Percentiles rank a stretch among this genome's conserved stretches.
These are phyloP conservation scores for Achroia grisella DNA, from an alignment of 1,140 invertebrate species.

Conservation along the genomic window DNA sequence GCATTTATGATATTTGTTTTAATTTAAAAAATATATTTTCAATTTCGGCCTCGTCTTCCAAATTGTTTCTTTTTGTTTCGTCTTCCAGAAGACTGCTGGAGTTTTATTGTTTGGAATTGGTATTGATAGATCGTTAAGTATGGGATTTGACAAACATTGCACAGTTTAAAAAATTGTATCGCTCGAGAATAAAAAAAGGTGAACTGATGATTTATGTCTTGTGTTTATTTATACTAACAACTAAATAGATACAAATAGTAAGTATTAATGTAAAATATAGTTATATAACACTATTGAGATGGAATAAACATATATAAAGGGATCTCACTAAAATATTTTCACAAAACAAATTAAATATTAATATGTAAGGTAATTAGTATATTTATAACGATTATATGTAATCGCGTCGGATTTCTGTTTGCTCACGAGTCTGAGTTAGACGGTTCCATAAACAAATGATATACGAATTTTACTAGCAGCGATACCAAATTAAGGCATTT, in stretches of 20 bases:
- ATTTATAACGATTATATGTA: conserved; percentile 1
- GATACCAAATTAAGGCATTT: conserved; percentile 69
- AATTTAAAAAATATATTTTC: conserved; percentile 18
- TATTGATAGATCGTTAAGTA: background rate
- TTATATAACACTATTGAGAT: conserved; percentile 54
- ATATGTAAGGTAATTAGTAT: conserved; percentile 44
- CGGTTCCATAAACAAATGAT: conserved; percentile 12
- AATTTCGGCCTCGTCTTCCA: conserved; percentile 50
- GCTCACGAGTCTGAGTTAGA: background rate
- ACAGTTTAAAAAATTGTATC: conserved; percentile 44
- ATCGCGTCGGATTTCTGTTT: background rate
- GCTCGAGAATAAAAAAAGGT: conserved; percentile 59
- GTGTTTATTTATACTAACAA: conserved; percentile 38
- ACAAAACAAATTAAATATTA: conserved; percentile 35
- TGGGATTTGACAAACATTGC: conserved; percentile 39
- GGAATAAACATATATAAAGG: conserved; percentile 42
- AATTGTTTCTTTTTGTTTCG: conserved; percentile 32
- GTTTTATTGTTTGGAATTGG: conserved; percentile 6
- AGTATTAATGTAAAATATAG: conserved; percentile 21
- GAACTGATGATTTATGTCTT: conserved; percentile 67
- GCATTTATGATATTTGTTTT: conserved; percentile 30
- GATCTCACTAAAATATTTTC: conserved; percentile 63
- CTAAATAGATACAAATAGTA: conserved; percentile 16
- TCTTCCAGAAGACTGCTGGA: conserved; percentile 24
- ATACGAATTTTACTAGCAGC: conserved; percentile 54